Percentiles rank a stretch among this genome's conserved stretches.
Evolutionary conservation across 35 echinoderm and acorn worm genomes (phyloP).

Genomic region (Strongylocentrotus purpuratus): DNA sequence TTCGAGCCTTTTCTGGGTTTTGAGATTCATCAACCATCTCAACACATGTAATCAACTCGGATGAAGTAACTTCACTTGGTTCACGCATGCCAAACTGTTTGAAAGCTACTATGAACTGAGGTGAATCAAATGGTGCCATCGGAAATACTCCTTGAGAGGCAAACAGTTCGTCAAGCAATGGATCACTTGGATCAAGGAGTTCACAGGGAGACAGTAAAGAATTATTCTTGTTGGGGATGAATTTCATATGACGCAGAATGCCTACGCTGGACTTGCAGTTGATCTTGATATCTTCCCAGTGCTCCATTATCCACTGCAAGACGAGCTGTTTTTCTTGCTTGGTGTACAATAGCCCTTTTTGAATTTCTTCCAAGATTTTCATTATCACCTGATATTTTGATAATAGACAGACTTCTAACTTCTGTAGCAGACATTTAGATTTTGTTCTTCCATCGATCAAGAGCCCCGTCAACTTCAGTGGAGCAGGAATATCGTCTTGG

Average conservation of each 20-base stretch:
- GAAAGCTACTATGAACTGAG: not conserved
- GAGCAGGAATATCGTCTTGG: conserved; percentile 35
- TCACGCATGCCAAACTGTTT: not conserved
- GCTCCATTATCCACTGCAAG: not conserved
- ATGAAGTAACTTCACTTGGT: no score
- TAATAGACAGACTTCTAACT: no score
- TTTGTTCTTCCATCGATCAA: no score
- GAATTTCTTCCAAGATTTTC: no score
- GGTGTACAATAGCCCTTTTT: not conserved
- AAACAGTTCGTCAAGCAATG: not conserved
- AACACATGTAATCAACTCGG: no score
- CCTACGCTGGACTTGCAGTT: not conserved
- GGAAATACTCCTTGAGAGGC: not conserved
- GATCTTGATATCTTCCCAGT: not conserved
- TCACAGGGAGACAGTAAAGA: no score
- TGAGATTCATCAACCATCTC: no score
- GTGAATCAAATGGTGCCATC: not conserved
- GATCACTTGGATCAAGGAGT: not conserved
- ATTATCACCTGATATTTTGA: no score
- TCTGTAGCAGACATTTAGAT: no score
- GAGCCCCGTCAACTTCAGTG: conserved; percentile 53
- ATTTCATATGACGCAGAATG: not conserved
- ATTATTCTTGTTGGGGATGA: not conserved
- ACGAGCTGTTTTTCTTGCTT: not conserved
- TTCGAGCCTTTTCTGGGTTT: no score